Percentiles rank a stretch among this genome's conserved stretches.
These are phyloP conservation scores for Drosophila emarginata DNA, from an alignment of 2,888 invertebrate species.

Conservation along the genomic window DNA sequence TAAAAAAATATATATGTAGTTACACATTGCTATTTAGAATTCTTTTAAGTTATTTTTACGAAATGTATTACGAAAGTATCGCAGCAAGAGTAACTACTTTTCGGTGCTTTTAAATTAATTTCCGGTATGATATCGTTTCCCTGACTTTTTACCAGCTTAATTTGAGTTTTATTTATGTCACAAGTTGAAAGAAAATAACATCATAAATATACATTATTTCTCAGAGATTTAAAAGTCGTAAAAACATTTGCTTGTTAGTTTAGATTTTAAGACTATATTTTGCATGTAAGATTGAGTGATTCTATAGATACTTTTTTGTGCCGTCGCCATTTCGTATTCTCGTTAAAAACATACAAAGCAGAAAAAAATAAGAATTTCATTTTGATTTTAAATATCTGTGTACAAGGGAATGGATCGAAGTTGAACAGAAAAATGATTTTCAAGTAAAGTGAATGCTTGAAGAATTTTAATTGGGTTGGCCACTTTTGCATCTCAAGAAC, in stretches of 20 bases:
- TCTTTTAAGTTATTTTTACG: too few species aligned
- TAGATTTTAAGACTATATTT: constrained; percentile 21
- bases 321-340: constrained; percentile 56
- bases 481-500: constrained; percentile 70
- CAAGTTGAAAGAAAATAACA: constrained; percentile 30
- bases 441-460: constrained; percentile 67
- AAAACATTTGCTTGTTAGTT: constrained; percentile 31
- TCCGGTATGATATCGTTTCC: neutral
- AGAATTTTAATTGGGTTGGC: constrained; percentile 70
- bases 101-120: neutral
- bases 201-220: constrained; percentile 41
- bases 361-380: neutral
- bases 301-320: constrained; percentile 25
- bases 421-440: constrained; percentile 37
- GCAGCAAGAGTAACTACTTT: neutral
- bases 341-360: neutral
- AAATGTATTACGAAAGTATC: neutral
- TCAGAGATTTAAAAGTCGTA: constrained; percentile 41
- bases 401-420: neutral
- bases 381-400: constrained; percentile 4
- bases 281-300: constrained; percentile 21
- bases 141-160: constrained; percentile 7
- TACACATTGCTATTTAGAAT: too few species aligned
- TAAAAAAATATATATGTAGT: too few species aligned
- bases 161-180: constrained; percentile 45